These are phyloP conservation scores for Borostomias antarcticus DNA, from an alignment of 2,797 vertebrate genomes.

Conservation along the genomic window DNA sequence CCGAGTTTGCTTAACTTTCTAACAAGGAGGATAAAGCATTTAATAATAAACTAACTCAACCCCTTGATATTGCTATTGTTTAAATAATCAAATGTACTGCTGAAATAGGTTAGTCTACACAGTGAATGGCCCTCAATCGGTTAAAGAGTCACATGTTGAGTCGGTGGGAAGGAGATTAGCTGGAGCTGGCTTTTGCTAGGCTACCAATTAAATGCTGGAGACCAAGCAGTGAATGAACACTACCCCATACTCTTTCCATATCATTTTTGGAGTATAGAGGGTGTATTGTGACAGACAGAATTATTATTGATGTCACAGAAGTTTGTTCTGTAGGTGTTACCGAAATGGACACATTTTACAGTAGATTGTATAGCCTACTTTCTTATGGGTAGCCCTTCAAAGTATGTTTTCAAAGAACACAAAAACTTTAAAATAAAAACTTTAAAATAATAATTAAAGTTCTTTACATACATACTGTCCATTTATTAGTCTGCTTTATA, in stretches of 20 bases:
- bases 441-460: too few relatives aligned
- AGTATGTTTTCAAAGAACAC: background rate
- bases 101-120: slow-evolving; percentile 1
- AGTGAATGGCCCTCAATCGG: slow-evolving; percentile 62
- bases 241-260: slow-evolving; percentile 58
- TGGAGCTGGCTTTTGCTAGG: slow-evolving; percentile 73
- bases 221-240: slow-evolving; percentile 65
- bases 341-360: background rate
- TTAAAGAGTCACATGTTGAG: slow-evolving; percentile 76
- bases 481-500: too few relatives aligned
- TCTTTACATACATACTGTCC: too few relatives aligned
- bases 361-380: background rate
- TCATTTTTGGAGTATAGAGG: slow-evolving; percentile 39
- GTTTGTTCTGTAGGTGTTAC: slow-evolving; percentile 1
- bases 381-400: background rate
- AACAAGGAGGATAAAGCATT: background rate
- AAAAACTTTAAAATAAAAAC: background rate
- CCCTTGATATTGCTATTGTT: slow-evolving; percentile 43
- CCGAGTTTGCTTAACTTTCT: background rate
- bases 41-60: background rate
- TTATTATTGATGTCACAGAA: slow-evolving; percentile 1
- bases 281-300: slow-evolving; percentile 20
- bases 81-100: slow-evolving; percentile 24
- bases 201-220: slow-evolving; percentile 78
- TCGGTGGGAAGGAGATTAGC: slow-evolving; percentile 71